A percentile compares a stretch with the other conserved stretches of the same genome.
Conservation (phyloP, 2,888 invertebrate genomes). For the Sphaerophoria taeniata region DNA sequence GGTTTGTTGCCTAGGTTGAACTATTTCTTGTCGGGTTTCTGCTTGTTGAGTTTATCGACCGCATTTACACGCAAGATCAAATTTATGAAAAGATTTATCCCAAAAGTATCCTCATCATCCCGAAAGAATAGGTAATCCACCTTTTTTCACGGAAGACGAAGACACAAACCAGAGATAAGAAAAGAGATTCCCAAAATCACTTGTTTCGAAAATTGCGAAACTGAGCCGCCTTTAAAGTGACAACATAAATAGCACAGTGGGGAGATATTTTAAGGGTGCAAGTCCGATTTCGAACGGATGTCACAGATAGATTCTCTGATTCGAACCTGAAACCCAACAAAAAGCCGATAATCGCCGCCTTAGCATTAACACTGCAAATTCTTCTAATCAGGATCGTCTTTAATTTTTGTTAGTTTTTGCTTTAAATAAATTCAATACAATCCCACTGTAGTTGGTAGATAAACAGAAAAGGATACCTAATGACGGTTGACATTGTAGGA, state of each 20-base stretch:
- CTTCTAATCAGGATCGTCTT: too few relatives aligned
- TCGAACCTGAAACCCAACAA: conserved; percentile 1
- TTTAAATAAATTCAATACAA: too few relatives aligned
- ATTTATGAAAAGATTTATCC: conserved; percentile 32
- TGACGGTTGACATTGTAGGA: neutral
- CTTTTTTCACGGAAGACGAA: conserved; percentile 32
- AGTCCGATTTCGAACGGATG: neutral
- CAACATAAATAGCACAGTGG: too few relatives aligned
- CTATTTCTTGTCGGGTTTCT: too few relatives aligned
- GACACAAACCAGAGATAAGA: neutral
- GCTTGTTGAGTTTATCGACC: neutral
- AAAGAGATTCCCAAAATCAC: neutral
- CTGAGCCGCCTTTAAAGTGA: too few relatives aligned
- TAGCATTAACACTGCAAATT: too few relatives aligned
- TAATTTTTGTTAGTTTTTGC: too few relatives aligned
- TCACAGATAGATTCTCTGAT: neutral
- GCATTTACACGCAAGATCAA: conserved; percentile 56
- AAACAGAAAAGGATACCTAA: neutral
- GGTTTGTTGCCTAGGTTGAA: neutral
- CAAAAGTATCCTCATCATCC: conserved; percentile 18
- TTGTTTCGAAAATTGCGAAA: too few relatives aligned
- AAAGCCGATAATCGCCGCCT: neutral
- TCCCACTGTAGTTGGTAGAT: too few relatives aligned
- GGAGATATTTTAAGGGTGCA: too few relatives aligned
- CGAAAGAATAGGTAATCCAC: conserved; percentile 34